Conservation (phyloP, 1,140 invertebrate species). For the Theocolax elegans region DNA sequence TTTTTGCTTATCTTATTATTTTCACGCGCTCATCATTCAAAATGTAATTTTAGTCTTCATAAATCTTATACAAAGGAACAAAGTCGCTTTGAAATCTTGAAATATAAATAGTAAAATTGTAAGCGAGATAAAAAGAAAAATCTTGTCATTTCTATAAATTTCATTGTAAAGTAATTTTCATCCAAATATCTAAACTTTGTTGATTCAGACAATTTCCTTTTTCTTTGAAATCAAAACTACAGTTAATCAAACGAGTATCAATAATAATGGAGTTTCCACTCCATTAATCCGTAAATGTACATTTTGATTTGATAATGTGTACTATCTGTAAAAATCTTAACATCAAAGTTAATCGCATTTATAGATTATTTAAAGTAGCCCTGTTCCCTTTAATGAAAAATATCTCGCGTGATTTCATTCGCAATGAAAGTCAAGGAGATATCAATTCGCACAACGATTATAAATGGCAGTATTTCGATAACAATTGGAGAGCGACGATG, state of each 20-base stretch:
- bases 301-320: slow-evolving; percentile 27
- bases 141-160: no score
- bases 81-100: slow-evolving; percentile 1
- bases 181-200: no score
- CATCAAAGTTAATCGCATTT: neutral
- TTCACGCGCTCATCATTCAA: slow-evolving; percentile 10
- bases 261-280: no score
- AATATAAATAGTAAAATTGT: neutral
- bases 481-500: slow-evolving; percentile 33
- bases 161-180: no score
- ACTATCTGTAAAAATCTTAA: neutral
- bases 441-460: neutral
- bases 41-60: slow-evolving; percentile 25
- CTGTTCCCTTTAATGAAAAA: slow-evolving; percentile 15
- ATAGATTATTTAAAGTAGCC: slow-evolving; percentile 10
- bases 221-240: no score
- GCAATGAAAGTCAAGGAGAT: slow-evolving; percentile 21
- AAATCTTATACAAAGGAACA: slow-evolving; percentile 25
- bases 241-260: no score
- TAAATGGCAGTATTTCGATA: slow-evolving; percentile 32
- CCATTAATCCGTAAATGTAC: no score
- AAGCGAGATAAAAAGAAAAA: no score
- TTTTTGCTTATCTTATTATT: slow-evolving; percentile 10
- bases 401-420: slow-evolving; percentile 12
- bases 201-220: no score